phyloP scores from a whole-genome alignment of 2,797 vertebrate genomes.

The Antennarius maculatus region DNA sequence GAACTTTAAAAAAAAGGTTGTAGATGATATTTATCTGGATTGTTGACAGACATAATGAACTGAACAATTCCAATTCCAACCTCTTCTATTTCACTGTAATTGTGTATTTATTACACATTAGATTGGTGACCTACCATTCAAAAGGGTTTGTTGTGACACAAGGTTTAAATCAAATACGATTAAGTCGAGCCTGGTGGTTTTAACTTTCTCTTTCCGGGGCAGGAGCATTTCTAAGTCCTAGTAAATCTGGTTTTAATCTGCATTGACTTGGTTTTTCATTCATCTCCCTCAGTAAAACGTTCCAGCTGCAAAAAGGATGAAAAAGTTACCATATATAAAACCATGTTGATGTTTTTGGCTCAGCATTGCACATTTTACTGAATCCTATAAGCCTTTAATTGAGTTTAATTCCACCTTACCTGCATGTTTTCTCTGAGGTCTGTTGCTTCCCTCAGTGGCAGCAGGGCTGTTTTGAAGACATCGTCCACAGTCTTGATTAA shows the following conservation, averaged over 20 bases:
- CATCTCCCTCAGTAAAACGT: constrained; percentile 38
- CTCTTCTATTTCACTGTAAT: too few relatives aligned
- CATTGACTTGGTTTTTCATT: constrained; percentile 28
- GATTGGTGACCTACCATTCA: constrained; percentile 16
- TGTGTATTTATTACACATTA: not conserved
- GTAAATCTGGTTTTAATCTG: constrained; percentile 45
- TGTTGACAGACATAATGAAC: too few relatives aligned
- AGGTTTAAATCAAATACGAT: constrained; percentile 49
- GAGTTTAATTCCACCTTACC: constrained; percentile 77
- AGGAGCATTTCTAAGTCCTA: constrained; percentile 26
- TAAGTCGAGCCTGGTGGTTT: constrained; percentile 44
- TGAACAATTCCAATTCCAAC: too few relatives aligned
- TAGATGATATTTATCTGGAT: too few relatives aligned
- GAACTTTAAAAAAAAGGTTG: too few relatives aligned
- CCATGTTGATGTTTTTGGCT: not conserved
- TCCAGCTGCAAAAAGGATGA: constrained; percentile 5
- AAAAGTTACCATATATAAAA: not conserved
- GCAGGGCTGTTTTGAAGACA: constrained; percentile 94
- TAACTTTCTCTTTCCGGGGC: constrained; percentile 34
- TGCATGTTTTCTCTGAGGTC: constrained; percentile 99
- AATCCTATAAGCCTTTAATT: not conserved
- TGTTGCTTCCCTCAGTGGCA: constrained; percentile 92
- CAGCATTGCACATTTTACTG: not conserved
- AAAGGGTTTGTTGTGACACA: constrained; percentile 23
- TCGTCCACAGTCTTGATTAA: constrained; percentile 94